Conservation (phyloP, 2,888 invertebrate genomes). For the Lepidochitona cinerea region DNA sequence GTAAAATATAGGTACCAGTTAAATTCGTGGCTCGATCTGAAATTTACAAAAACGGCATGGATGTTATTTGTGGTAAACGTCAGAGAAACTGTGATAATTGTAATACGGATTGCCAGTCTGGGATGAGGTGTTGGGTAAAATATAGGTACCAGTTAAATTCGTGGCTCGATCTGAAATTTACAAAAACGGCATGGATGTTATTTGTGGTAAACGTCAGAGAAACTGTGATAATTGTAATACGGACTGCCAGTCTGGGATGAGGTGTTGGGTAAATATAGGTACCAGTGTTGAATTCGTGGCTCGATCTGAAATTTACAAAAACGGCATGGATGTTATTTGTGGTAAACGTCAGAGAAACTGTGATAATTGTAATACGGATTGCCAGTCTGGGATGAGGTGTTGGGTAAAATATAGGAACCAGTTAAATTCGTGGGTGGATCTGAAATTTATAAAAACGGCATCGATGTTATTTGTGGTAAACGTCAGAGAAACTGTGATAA, state of each 20-base stretch:
- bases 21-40: constrained; percentile 81
- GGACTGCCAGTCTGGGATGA: constrained; percentile 95
- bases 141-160: constrained; percentile 49
- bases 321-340: no score
- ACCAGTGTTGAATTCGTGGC: constrained; percentile 75
- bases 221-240: constrained; percentile 96
- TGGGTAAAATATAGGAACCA: constrained; percentile 77
- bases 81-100: constrained; percentile 97
- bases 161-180: constrained; percentile 81
- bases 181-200: no score
- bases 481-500: constrained; percentile 97
- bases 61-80: constrained; percentile 98
- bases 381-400: constrained; percentile 94
- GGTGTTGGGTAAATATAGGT: constrained; percentile 82
- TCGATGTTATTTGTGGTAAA: constrained; percentile 97
- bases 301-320: constrained; percentile 77
- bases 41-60: no score
- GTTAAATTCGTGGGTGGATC: constrained; percentile 81
- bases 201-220: constrained; percentile 98
- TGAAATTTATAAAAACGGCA: constrained; percentile 59
- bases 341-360: constrained; percentile 99
- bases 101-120: constrained; percentile 98
- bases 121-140: constrained; percentile 90
- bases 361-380: constrained; percentile 97
- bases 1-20: constrained; percentile 73